Evolutionary conservation across 2,888 invertebrate species (phyloP).

Genomic region (Plebejus argus): DNA sequence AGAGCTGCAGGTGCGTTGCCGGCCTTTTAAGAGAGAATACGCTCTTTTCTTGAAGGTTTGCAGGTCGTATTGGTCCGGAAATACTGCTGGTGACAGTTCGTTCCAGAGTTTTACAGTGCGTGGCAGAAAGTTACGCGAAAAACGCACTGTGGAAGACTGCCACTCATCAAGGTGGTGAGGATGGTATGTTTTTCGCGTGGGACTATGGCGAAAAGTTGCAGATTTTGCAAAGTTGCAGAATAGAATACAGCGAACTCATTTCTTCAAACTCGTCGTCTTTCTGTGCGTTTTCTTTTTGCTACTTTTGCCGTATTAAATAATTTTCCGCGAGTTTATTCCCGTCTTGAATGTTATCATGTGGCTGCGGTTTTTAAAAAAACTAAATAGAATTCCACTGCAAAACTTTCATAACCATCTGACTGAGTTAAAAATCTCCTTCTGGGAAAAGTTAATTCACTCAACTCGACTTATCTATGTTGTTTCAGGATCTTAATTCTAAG

Average conservation of each 20-base stretch:
- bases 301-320: not conserved
- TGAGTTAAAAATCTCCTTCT: constrained; percentile 19
- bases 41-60: too few species aligned
- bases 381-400: not conserved
- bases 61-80: too few species aligned
- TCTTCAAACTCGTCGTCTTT: not conserved
- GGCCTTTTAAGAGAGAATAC: too few species aligned
- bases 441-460: constrained; percentile 27
- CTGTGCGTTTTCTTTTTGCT: not conserved
- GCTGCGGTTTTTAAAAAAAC: not conserved
- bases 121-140: too few species aligned
- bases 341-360: not conserved
- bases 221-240: too few species aligned
- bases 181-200: too few species aligned
- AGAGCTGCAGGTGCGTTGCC: too few species aligned
- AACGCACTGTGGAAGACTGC: too few species aligned
- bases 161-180: too few species aligned
- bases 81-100: too few species aligned
- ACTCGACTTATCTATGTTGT: constrained; percentile 34
- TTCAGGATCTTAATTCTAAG: constrained; percentile 32
- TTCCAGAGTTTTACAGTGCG: too few species aligned
- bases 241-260: not conserved
- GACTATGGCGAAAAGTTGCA: too few species aligned
- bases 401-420: constrained; percentile 21
- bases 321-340: not conserved